A percentile compares a stretch with the other conserved stretches of the same genome.
These are phyloP conservation scores for Heteromyza rotundicornis DNA, from an alignment of 2,888 invertebrate genomes.

Conservation along the genomic window DNA sequence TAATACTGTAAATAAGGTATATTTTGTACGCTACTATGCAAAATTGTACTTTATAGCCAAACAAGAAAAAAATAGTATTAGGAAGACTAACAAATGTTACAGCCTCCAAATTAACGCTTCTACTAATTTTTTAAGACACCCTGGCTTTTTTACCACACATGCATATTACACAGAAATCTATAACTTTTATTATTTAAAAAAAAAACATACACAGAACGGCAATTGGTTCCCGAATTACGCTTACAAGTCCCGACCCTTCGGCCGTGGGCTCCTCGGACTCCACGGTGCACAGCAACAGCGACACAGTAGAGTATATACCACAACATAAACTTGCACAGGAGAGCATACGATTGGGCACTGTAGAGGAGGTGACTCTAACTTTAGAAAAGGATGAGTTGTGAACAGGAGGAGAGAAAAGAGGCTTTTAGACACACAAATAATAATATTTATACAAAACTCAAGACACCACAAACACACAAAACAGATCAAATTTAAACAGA, in stretches of 20 bases:
- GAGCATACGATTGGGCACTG: constrained; percentile 54
- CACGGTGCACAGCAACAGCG: constrained; percentile 55
- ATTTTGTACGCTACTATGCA: not conserved
- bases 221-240: constrained; percentile 64
- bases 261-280: constrained; percentile 45
- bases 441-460: constrained; percentile 17
- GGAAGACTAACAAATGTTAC: too few species aligned
- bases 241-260: constrained; percentile 66
- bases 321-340: constrained; percentile 66
- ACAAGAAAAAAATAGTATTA: too few species aligned
- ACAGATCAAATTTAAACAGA: constrained; percentile 12
- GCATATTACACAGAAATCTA: constrained; percentile 22
- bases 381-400: constrained; percentile 53
- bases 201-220: constrained; percentile 52
- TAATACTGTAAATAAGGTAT: constrained; percentile 38
- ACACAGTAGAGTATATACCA: constrained; percentile 60
- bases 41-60: too few species aligned
- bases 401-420: constrained; percentile 20
- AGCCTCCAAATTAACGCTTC: too few species aligned
- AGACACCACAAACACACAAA: constrained; percentile 21
- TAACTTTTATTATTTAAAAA: constrained; percentile 26
- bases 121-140: not conserved
- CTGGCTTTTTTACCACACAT: constrained; percentile 4
- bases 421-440: constrained; percentile 8
- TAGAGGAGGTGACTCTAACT: constrained; percentile 54